Conservation (phyloP, 2,888 invertebrate genomes). For the Epiperipatus broadwayi region DNA sequence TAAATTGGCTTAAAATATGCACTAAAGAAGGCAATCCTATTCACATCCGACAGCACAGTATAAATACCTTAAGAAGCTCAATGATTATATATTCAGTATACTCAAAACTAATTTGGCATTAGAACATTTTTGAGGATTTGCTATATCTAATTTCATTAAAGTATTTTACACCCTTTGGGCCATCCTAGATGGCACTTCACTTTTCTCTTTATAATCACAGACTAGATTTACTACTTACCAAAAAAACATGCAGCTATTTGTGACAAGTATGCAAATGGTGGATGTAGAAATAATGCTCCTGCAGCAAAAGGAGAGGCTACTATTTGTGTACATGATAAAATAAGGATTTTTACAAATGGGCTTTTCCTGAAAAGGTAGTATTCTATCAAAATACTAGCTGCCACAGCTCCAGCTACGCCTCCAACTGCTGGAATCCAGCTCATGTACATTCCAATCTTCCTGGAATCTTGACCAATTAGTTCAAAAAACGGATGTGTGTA, state of each 20-base stretch:
- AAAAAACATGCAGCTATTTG: constrained; percentile 29
- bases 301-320: constrained; percentile 29
- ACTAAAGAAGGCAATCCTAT: no score
- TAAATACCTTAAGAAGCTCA: no score
- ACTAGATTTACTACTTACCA: constrained; percentile 24
- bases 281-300: constrained; percentile 26
- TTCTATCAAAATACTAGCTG: no score
- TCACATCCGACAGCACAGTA: no score
- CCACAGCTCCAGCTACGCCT: constrained; percentile 28
- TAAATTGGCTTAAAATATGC: no score
- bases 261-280: constrained; percentile 26
- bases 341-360: constrained; percentile 26
- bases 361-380: constrained; percentile 21
- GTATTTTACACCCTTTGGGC: no score
- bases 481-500: constrained; percentile 29
- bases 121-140: no score
- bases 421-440: constrained; percentile 30
- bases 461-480: constrained; percentile 23
- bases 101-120: no score
- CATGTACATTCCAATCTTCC: constrained; percentile 26
- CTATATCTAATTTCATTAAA: no score
- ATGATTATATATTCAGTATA: no score
- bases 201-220: no score
- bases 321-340: constrained; percentile 26
- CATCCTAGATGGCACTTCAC: no score